Evolutionary conservation across 2,888 invertebrate species (phyloP), one percentile per base, ranked within the genome.

Genomic region (Syritta pipiens): DNA sequence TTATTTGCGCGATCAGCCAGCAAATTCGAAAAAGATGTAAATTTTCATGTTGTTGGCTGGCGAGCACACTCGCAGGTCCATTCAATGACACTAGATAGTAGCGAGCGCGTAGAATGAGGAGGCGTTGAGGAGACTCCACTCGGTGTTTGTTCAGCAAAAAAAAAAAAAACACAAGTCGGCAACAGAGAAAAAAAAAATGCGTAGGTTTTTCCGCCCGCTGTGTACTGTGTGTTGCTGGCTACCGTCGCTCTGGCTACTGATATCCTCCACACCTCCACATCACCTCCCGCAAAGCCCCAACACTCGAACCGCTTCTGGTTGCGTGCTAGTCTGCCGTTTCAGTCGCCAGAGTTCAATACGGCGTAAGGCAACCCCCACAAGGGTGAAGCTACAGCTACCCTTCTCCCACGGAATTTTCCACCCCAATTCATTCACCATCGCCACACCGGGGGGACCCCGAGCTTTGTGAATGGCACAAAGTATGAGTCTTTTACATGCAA

Each of bases 131-230:
- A 32, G 30, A 4, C 51, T 26, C 20, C 62, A 62, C 48, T 62
- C 71, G 48, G 7, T 22, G 32, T 19, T 28, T 14, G 3, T 1
- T 12, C 20, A 42, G n/a, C 42, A 26, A 28, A 19, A 12, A 35
- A 30, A 44, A 35, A 24, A n/a, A 24, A 19, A 32, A 49, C 2
- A 71, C 6, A 51, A 60, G 17, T 62, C 28, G n/a, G 9, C 32
- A 48, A 35, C 3, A 26, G 12, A 28, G 7, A 28, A n/a, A n/a
- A 32, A 60, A 37, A 44, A 30, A 30, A 48, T 14, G 76, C 63
- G 76, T 76, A 63, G 76, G 63, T 37, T 76, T 76, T 76, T 76
- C 62, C 69, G 60, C 63, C 68, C 62, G 69, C 63, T 63, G 55
- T 20, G 37, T 49, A 37, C 37, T 28, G 37, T 35, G 30, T 68